Conservation (phyloP, 2,113 vertebrate genomes). For the Leucopsar rothschildi region DNA sequence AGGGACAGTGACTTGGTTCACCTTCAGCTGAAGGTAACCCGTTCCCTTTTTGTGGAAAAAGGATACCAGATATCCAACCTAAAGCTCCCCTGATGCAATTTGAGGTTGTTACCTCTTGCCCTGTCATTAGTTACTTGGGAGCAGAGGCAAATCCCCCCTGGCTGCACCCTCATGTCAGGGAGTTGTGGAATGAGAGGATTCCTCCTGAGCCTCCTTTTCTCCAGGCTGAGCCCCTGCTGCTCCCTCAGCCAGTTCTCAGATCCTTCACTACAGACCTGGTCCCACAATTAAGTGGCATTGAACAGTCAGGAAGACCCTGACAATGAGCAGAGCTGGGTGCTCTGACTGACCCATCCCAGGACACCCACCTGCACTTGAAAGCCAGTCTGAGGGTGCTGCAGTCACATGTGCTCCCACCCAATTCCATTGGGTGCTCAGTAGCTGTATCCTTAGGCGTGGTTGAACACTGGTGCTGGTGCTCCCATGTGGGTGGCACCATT, state of each 20-base stretch:
- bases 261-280: neutral
- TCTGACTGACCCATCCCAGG: neutral
- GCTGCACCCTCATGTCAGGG: neutral
- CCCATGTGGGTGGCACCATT: fast-evolving
- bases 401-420: no score
- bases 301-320: fast-evolving
- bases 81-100: neutral
- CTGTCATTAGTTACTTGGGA: neutral
- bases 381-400: neutral
- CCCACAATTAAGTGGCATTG: fast-evolving
- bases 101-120: neutral
- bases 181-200: neutral
- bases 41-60: neutral
- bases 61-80: neutral
- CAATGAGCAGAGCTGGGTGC: fast-evolving
- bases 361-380: neutral
- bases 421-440: fast-evolving
- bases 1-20: neutral
- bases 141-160: neutral
- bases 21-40: neutral
- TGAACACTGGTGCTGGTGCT: fast-evolving
- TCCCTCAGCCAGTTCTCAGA: neutral
- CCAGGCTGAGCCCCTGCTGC: neutral
- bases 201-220: neutral
- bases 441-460: neutral